Conservation (phyloP, 1,140 invertebrate genomes). For the Diprion similis region DNA sequence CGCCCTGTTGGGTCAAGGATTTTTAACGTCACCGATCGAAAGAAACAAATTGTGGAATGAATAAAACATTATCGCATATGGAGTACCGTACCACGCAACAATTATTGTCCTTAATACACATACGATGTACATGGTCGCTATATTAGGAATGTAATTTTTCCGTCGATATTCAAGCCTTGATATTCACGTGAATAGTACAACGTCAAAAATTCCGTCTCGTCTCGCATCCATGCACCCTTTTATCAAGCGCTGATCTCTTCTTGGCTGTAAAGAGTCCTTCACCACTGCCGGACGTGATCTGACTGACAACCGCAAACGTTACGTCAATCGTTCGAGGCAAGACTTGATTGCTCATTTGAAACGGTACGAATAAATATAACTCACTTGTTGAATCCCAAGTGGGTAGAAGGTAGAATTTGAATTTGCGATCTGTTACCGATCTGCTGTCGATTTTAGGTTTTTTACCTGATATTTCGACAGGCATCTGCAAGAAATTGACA, state of each 20-base stretch:
- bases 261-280: constrained; percentile 29
- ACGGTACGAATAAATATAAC: too few relatives aligned
- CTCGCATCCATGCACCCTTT: constrained; percentile 28
- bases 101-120: not conserved
- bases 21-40: too few relatives aligned
- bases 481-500: too few relatives aligned
- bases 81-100: too few relatives aligned
- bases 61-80: too few relatives aligned
- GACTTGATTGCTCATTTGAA: not conserved
- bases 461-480: too few relatives aligned
- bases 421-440: too few relatives aligned
- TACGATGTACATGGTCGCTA: not conserved
- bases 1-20: too few relatives aligned
- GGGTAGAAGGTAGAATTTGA: too few relatives aligned
- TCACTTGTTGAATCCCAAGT: too few relatives aligned
- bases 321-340: not conserved
- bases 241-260: constrained; percentile 42
- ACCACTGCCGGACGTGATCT: constrained; percentile 38
- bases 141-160: not conserved
- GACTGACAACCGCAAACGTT: constrained; percentile 33
- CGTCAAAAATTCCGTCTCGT: not conserved
- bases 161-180: not conserved
- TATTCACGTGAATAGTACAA: not conserved
- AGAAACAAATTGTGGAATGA: too few relatives aligned
- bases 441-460: too few relatives aligned